Evolutionary conservation across 2,797 vertebrate species (phyloP).

Genomic region (Acanthiza pusilla): DNA sequence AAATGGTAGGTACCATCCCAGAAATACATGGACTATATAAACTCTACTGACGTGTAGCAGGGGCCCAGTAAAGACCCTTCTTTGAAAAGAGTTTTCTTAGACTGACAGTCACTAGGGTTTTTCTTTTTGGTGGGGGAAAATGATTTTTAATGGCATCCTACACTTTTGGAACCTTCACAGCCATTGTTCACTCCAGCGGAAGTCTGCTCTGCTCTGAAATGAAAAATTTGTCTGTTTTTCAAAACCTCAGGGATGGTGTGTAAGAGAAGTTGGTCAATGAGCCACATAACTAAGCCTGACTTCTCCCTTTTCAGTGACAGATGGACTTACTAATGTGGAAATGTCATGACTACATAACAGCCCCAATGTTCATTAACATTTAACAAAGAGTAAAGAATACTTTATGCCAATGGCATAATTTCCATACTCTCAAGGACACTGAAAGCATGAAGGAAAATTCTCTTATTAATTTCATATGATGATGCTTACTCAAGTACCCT

Average conservation of each 20-base stretch:
- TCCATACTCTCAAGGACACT: neutral
- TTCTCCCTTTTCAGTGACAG: neutral
- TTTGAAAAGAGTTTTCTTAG: neutral
- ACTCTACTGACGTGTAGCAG: neutral
- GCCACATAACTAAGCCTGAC: neutral
- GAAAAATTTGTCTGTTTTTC: neutral
- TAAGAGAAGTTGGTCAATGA: neutral
- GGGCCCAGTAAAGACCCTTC: neutral
- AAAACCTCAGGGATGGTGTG: neutral
- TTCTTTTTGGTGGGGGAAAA: neutral
- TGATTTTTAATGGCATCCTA: neutral
- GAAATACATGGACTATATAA: neutral
- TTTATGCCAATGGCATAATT: neutral
- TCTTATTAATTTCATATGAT: neutral
- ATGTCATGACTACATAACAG: neutral
- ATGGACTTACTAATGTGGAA: neutral
- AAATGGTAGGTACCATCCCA: neutral
- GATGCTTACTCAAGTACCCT: neutral
- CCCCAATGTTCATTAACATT: neutral
- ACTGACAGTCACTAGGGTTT: accelerated
- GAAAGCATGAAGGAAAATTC: neutral
- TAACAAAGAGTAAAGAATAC: neutral
- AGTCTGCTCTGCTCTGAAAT: neutral
- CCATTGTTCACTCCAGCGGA: neutral
- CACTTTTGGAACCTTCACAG: neutral